A percentile compares a stretch with the other conserved stretches of the same genome.
These are phyloP conservation scores for Parelbella ahira DNA, from an alignment of 2,888 invertebrate genomes.

Conservation along the genomic window DNA sequence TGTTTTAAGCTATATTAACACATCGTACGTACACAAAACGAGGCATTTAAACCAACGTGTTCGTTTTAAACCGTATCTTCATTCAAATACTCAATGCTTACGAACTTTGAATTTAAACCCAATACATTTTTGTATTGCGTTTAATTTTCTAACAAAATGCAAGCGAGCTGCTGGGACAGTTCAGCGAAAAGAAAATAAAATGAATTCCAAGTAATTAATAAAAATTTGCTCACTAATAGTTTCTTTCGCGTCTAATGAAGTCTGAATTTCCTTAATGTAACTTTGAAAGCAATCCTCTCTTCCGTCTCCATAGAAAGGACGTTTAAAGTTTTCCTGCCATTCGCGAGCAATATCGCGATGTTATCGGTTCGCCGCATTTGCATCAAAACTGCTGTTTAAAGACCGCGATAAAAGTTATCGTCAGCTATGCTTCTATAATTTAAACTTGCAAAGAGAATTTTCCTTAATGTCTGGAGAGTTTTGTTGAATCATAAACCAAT, in stretches of 20 bases:
- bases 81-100: no score
- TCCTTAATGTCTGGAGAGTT: constrained; percentile 14
- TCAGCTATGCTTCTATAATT: constrained; percentile 21
- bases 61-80: no score
- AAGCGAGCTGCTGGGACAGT: no score
- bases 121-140: no score
- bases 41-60: no score
- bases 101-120: no score
- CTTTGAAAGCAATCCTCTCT: constrained; percentile 21
- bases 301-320: constrained; percentile 21
- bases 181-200: no score
- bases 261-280: constrained; percentile 20
- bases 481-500: neutral
- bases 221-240: constrained; percentile 12
- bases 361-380: constrained; percentile 23
- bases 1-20: no score
- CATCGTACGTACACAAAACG: no score
- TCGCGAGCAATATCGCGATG: constrained; percentile 16
- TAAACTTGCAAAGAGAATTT: constrained; percentile 10
- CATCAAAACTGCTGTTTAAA: constrained; percentile 23
- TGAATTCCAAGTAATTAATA: no score
- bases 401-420: constrained; percentile 22
- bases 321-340: constrained; percentile 20
- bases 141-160: no score
- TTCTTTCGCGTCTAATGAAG: constrained; percentile 17